Percentiles rank a stretch among this genome's conserved stretches.
Evolutionary conservation across 2,797 vertebrate genomes (phyloP).

Genomic region (Pseudomugil gertrudae): DNA sequence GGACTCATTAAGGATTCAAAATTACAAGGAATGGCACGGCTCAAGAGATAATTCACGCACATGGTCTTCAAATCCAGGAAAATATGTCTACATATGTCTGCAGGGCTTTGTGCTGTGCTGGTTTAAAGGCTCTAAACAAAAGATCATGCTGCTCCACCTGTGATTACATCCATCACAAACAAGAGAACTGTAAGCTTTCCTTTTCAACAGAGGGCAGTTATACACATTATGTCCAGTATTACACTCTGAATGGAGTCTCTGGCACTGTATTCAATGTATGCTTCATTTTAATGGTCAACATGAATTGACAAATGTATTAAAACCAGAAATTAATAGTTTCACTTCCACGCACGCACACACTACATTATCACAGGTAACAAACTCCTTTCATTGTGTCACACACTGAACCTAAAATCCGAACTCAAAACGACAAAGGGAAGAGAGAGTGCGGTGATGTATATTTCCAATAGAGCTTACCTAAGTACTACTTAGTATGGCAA

Average conservation of each 20-base stretch:
- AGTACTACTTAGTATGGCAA: constrained; percentile 83
- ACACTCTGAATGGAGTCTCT: constrained; percentile 62
- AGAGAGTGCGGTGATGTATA: constrained; percentile 76
- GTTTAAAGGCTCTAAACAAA: constrained; percentile 48
- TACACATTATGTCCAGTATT: constrained; percentile 61
- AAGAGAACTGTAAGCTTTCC: constrained; percentile 62
- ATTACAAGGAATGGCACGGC: constrained; percentile 30
- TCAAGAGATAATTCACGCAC: constrained; percentile 34
- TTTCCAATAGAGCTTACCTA: constrained; percentile 83
- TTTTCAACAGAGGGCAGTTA: constrained; percentile 40
- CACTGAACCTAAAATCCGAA: constrained; percentile 68
- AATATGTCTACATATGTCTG: constrained; percentile 39
- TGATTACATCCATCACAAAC: constrained; percentile 60
- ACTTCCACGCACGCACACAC: constrained; percentile 24
- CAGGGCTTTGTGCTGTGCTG: constrained; percentile 46
- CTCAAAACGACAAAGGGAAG: constrained; percentile 74
- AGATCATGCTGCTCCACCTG: constrained; percentile 54
- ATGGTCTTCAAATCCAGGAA: constrained; percentile 37
- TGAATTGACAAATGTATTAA: constrained; percentile 50
- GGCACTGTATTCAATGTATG: constrained; percentile 67
- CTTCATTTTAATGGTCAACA: constrained; percentile 68
- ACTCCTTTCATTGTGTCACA: constrained; percentile 62
- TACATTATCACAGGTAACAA: constrained; percentile 44
- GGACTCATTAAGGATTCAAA: constrained; percentile 50
- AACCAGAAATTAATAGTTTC: constrained; percentile 50